Base-by-base conservation (phyloP, 2,797 vertebrate species). In the Eurystomus glaucurus region DNA sequence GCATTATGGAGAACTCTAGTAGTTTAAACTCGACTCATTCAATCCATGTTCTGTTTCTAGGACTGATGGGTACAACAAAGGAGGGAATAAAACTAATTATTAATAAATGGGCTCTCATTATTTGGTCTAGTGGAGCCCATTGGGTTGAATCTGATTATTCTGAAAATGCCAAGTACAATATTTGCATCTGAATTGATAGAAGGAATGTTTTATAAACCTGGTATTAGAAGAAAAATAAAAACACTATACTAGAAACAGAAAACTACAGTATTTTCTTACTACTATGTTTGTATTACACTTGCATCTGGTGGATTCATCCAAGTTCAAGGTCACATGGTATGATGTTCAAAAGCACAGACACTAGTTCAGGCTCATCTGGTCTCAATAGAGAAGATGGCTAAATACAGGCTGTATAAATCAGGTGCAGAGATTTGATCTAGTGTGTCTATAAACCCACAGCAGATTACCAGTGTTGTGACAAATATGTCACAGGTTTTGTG, bases 101-200 rank as follows among this genome's bases (percentile, higher is more conserved):
- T 89, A 65, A 75, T 83, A 87, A 89, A 76, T 6, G 5, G 10
- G 2, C 1, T 54, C 4, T 87, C 10, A 22, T 83, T 85, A 45
- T 76, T 88, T 94, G 64, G 31, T 92, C 33, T 45, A 92, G 21
- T 52, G 28, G 33, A 91, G 31, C 83, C 12, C 4, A 13, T 80
- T 85, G 75, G 10, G 9, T 16, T 79, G 54, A 81, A 77, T 58
- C 14, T 62, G 29, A 51, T 83, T 61, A 66, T 80, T 96, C 85
- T 77, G 75, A 85, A 89, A 94, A 45, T 20, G 5, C 2, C 15
- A 88, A 39, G n/a, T 69, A 39, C 4, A 65, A 14, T 45, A 80
- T 92, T 90, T 82, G n/a, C 22, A 80, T 52, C 25, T 66, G 28
- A 68, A 62, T 26, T 51, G 9, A 77, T 50, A 81, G 71, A 94